These are phyloP conservation scores for Eristalis pertinax DNA, from an alignment of 2,888 invertebrate species.

Conservation along the genomic window DNA sequence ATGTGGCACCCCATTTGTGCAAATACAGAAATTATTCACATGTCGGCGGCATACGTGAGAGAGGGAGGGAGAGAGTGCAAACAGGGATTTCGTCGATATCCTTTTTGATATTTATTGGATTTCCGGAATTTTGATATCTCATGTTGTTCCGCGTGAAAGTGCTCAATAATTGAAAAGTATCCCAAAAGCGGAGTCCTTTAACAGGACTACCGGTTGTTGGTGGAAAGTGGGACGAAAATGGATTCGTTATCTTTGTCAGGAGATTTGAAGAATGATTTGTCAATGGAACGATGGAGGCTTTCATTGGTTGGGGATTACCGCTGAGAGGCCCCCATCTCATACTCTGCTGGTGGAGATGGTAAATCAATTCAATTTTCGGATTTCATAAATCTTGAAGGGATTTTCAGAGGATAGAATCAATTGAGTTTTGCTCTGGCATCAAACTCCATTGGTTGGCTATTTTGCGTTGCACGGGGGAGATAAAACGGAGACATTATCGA, in stretches of 20 bases:
- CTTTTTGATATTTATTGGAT: conserved; percentile 57
- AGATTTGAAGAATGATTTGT: not conserved
- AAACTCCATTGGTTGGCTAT: not conserved
- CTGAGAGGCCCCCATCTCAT: not conserved
- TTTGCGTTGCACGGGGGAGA: not conserved
- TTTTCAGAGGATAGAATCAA: not conserved
- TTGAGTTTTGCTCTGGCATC: not conserved
- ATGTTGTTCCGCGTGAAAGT: not conserved
- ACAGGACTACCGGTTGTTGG: not conserved
- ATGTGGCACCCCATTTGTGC: conserved; percentile 40
- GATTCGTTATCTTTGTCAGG: not conserved
- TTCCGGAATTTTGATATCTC: conserved; percentile 33
- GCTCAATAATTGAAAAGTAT: conserved; percentile 3
- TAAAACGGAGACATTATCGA: not conserved
- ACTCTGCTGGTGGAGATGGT: not conserved
- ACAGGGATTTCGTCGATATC: conserved; percentile 34
- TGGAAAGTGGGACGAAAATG: not conserved
- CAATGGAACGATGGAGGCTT: not conserved
- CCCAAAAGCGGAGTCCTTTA: not conserved
- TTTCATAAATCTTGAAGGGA: not conserved
- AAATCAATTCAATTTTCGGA: not conserved
- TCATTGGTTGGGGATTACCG: not conserved
- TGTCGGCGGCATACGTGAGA: not conserved
- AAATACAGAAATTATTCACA: conserved; percentile 55
- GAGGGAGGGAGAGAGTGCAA: conserved; percentile 11